phyloP scores from a whole-genome alignment of 2,888 invertebrate species.

The Augochlorella aurata region DNA sequence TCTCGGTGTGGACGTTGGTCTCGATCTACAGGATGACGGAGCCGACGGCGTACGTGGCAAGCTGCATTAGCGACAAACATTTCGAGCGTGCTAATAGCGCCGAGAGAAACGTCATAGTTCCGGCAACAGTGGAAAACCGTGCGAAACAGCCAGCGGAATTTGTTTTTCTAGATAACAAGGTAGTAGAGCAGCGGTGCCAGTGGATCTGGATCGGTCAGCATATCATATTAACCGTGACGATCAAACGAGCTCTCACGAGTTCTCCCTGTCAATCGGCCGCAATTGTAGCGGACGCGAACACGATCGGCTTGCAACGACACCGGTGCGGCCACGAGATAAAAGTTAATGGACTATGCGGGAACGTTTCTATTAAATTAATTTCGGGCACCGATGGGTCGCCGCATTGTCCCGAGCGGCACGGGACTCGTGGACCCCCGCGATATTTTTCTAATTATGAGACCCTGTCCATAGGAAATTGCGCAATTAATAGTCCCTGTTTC shows the following conservation, averaged over 20 bases:
- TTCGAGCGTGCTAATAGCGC: conserved; percentile 16
- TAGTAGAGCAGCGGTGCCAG: background rate
- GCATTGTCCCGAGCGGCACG: background rate
- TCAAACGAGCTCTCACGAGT: conserved; percentile 22
- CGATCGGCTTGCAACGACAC: conserved; percentile 29
- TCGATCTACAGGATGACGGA: conserved; percentile 36
- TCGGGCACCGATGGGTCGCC: background rate
- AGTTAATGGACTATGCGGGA: conserved; percentile 37
- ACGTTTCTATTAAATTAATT: conserved; percentile 49
- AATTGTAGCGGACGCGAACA: conserved; percentile 29
- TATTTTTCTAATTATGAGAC: conserved; percentile 17
- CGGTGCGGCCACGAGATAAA: conserved; percentile 31
- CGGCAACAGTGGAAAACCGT: background rate
- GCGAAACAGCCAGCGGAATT: background rate
- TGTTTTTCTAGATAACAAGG: conserved; percentile 35
- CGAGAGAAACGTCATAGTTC: background rate
- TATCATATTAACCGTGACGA: conserved; percentile 35
- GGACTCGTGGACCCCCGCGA: background rate
- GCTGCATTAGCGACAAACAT: background rate
- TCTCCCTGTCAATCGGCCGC: conserved; percentile 42
- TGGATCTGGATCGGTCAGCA: conserved; percentile 8
- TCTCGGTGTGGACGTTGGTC: conserved; percentile 47
- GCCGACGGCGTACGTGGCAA: conserved; percentile 29
- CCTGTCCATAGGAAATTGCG: background rate
- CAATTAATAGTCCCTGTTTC: conserved; percentile 14